These are phyloP conservation scores for Phoxinus dragarum DNA, from an alignment of 2,797 vertebrate species.

Conservation along the genomic window DNA sequence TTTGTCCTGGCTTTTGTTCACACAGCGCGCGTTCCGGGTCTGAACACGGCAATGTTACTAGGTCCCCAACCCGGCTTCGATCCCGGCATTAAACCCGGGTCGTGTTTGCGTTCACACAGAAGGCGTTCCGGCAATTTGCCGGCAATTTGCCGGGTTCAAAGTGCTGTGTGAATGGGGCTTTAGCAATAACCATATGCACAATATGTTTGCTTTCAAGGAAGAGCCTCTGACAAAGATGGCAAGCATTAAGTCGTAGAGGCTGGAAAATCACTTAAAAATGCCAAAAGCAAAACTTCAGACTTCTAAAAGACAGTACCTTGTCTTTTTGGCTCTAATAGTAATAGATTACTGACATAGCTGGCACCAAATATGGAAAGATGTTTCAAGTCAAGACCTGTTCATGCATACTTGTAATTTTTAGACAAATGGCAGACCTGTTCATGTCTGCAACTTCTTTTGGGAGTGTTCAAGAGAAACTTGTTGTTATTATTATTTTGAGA, in stretches of 20 bases:
- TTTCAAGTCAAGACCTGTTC: slow-evolving; percentile 37
- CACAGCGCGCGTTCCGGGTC: no score
- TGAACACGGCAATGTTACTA: no score
- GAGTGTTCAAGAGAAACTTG: background rate
- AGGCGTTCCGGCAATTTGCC: no score
- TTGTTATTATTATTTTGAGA: background rate
- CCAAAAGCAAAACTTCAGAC: slow-evolving; percentile 17
- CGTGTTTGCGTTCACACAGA: no score
- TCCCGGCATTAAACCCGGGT: no score
- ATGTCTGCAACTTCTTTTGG: slow-evolving; percentile 1
- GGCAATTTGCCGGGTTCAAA: no score
- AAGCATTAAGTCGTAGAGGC: slow-evolving; percentile 10
- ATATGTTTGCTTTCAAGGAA: slow-evolving; percentile 10
- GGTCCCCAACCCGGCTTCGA: no score
- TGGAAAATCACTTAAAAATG: slow-evolving; percentile 19
- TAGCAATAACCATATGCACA: slow-evolving; percentile 34
- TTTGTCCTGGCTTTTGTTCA: no score
- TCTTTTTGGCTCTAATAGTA: slow-evolving; percentile 28
- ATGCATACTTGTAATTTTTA: slow-evolving; percentile 31
- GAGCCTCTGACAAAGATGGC: slow-evolving; percentile 21
- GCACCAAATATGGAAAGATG: slow-evolving; percentile 37
- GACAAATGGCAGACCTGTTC: slow-evolving; percentile 61
- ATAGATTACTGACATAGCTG: slow-evolving; percentile 34
- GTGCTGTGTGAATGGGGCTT: no score
- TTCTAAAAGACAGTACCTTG: slow-evolving; percentile 55